A percentile compares a stretch with the other conserved stretches of the same genome.
Conservation (phyloP, 2,797 vertebrate genomes). For the Chromobotia macracanthus region DNA sequence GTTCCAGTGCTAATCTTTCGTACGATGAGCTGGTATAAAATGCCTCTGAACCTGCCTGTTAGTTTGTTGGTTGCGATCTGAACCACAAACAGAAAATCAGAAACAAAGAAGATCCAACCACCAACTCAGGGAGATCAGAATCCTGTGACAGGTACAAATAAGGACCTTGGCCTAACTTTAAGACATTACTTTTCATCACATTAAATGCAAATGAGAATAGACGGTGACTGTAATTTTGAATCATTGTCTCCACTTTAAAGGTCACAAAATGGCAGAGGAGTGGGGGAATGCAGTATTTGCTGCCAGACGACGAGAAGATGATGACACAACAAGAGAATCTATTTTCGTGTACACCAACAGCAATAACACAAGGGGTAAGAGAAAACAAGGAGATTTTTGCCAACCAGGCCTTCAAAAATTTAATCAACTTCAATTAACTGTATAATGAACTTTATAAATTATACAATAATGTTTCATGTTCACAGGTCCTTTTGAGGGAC, state of each 20-base stretch:
- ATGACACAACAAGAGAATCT: constrained; percentile 73
- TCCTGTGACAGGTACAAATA: not conserved
- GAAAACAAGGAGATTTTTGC: too few relatives aligned
- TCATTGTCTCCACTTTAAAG: not conserved
- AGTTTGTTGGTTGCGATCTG: not conserved
- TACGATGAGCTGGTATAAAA: constrained; percentile 31
- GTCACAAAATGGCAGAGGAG: constrained; percentile 74
- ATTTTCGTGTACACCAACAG: constrained; percentile 82
- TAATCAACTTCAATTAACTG: too few relatives aligned
- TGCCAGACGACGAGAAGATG: constrained; percentile 75
- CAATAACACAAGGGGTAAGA: constrained; percentile 77
- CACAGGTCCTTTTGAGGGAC: constrained; percentile 77
- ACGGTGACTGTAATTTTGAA: not conserved
- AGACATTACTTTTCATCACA: not conserved
- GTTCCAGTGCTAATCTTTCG: constrained; percentile 1
- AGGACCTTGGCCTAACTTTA: not conserved
- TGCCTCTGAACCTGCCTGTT: not conserved
- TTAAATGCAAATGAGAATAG: not conserved
- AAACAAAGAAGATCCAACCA: constrained; percentile 20
- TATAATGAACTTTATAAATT: constrained; percentile 28
- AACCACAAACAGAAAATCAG: not conserved
- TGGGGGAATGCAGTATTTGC: constrained; percentile 76
- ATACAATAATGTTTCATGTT: constrained; percentile 9
- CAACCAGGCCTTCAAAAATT: not conserved
- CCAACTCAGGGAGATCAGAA: not conserved